phyloP scores from a whole-genome alignment of 2,113 vertebrate genomes.

The Apodemus sylvaticus region DNA sequence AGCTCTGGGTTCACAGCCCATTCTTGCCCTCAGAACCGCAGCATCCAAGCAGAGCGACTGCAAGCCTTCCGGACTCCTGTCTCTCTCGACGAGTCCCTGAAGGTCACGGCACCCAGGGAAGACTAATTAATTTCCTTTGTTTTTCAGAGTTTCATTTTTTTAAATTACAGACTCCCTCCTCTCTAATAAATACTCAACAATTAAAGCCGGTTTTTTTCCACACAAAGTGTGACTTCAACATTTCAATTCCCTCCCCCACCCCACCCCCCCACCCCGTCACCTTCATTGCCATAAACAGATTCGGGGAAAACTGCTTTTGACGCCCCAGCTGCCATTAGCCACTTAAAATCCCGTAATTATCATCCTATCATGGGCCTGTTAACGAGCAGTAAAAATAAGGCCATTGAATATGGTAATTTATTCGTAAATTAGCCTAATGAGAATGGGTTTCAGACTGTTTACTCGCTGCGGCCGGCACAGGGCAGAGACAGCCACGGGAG shows the following conservation, averaged over 20 bases:
- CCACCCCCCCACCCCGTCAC: constrained; percentile 87
- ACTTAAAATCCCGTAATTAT: constrained; percentile 97
- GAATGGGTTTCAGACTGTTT: constrained; percentile 93
- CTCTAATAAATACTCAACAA: constrained; percentile 91
- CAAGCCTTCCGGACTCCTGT: accelerated
- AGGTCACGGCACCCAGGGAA: constrained; percentile 62
- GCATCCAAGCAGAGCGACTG: background rate
- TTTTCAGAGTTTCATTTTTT: constrained; percentile 87
- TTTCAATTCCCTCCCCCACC: constrained; percentile 77
- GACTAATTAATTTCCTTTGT: constrained; percentile 88
- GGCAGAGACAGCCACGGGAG: constrained; percentile 81
- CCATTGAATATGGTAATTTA: constrained; percentile 99
- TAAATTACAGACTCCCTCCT: constrained; percentile 89
- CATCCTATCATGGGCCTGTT: constrained; percentile 97
- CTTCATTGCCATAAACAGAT: constrained; percentile 91
- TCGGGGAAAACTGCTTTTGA: constrained; percentile 91
- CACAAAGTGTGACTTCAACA: constrained; percentile 89
- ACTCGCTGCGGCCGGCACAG: constrained; percentile 86
- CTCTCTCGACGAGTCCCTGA: constrained; percentile 69
- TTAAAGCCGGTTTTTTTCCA: constrained; percentile 86
- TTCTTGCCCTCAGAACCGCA: background rate
- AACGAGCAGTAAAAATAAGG: constrained; percentile 97
- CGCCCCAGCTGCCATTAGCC: constrained; percentile 92
- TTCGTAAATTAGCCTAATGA: constrained; percentile 96
- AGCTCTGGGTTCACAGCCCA: background rate